Evolutionary conservation across 2,888 invertebrate genomes (phyloP), one percentile per base, ranked within the genome.

Genomic region (Microctonus aethiopoides): DNA sequence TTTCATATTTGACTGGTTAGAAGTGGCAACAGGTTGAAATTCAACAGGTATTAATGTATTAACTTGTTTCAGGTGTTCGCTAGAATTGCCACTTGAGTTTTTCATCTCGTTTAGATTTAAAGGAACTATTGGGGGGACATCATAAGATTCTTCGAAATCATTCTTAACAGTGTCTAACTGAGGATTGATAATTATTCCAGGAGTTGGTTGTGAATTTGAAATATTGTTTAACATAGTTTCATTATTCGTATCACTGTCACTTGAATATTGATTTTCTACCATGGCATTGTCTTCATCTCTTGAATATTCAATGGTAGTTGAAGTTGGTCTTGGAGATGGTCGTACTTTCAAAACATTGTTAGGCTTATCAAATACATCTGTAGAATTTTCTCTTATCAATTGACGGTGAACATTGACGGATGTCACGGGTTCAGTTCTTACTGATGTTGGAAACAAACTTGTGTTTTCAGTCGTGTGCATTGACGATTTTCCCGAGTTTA

Each of bases 11-110:
- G 16, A 11, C 6, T 26, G 24, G 11, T 62, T n/a, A 22, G 1
- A 13, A 64, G 9, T 51, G 34, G 52, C 64, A 54, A 64, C 64
- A 64, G 36, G 64, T 64, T 34, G 64, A 46, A 63, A 52, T 32
- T 64, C 64, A 64, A 64, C 64, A 64, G 64, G 64, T 64, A 54
- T 11, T 51, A 10, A 22, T 10, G 46, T 26, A 9, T 2, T 26
- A 62, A 26, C 32, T 60, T 46, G 56, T 51, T 56, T 68, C 68
- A 67, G 39, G 16, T 56, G 68, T 24, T 60, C 56, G 13, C 24
- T 24, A 52, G 56, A 46, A 39, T 16, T 54, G 11, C 26, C 39
- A 9, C 24, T 16, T 36, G 9, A 9, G 26, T 39, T 56, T 24
- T 10, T 57, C 11, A 5, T 52, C 13, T 36, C 57, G 20, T 54